Evolutionary conservation across 2,888 invertebrate genomes (phyloP), one percentile per base, ranked within the genome.

Genomic region (Resseliella maxima): DNA sequence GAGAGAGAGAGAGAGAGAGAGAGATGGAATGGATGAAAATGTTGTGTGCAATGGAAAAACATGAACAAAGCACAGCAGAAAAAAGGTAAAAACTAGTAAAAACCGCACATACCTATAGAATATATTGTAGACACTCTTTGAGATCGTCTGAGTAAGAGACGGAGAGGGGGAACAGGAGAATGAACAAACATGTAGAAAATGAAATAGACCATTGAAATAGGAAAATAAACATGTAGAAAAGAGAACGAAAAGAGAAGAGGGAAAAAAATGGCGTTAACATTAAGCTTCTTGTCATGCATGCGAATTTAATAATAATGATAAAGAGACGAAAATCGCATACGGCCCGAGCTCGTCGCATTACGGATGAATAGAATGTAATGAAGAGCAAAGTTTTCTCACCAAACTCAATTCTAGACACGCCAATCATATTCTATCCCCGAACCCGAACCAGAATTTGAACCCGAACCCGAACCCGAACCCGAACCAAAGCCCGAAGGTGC

Each of bases 271-370:
- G 38, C 38, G 38, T 72, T 38, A 83, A 38, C 83, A 38, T 72
- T 72, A 83, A 83, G 38, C 38, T 38, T 83, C 83, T 83, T 83
- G 38, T 83, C 83, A 38, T 83, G 83, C 83, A 38, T 83, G 83
- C n/a, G 83, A 83, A 83, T 83, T 83, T 83, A 83, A 83, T 83
- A 83, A 83, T 83, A 38, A 83, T 12, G 8, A 38, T 1, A 38
- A 83, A 21, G n/a, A 0, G 21, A 36, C 81, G n/a, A 8, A 81
- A 0, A 81, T 15, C 81, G 59, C 0, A 12, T 24, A 18, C 15
- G 18, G n/a, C 18, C 8, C 50, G n/a, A 59, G 27, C 59, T 27
- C 59, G 27, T 24, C n/a, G 27, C 59, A 24, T n/a, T 24, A n/a
- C 59, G 24, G 59, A 59, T 59, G 59, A 59, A 59, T 59, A 59